Percentiles rank a stretch among this genome's conserved stretches.
These are phyloP conservation scores for Metalampra italica DNA, from an alignment of 2,888 invertebrate species.

Conservation along the genomic window DNA sequence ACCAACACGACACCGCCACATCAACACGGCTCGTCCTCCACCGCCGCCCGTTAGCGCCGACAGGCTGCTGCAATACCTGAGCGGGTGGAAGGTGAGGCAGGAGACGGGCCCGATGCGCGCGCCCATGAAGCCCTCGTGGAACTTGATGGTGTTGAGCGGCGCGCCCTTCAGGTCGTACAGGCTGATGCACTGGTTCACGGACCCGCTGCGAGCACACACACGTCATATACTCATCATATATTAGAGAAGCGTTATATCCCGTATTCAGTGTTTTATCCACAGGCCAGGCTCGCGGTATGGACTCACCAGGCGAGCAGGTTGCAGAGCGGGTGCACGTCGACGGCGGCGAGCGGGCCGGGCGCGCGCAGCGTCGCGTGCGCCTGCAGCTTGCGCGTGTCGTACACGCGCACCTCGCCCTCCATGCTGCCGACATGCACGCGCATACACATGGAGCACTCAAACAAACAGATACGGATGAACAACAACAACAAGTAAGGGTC, in stretches of 20 bases:
- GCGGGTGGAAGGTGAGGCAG: constrained; percentile 93
- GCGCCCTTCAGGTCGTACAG: constrained; percentile 86
- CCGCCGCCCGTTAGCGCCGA: too few relatives aligned
- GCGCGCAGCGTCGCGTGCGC: constrained; percentile 81
- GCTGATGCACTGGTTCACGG: constrained; percentile 87
- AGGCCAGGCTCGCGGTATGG: too few relatives aligned
- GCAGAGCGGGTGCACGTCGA: constrained; percentile 89
- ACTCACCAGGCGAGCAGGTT: constrained; percentile 69
- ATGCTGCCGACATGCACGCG: constrained; percentile 57
- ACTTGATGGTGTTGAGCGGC: constrained; percentile 87
- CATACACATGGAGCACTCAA: background rate
- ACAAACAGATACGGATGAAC: too few relatives aligned
- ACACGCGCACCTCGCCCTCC: constrained; percentile 86
- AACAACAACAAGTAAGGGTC: too few relatives aligned
- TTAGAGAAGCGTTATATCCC: too few relatives aligned
- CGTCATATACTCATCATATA: background rate
- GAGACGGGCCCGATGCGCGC: constrained; percentile 92
- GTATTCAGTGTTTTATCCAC: too few relatives aligned
- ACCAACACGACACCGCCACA: background rate
- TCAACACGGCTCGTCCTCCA: background rate
- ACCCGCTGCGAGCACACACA: constrained; percentile 78
- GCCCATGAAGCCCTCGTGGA: constrained; percentile 92
- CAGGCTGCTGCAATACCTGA: constrained; percentile 46
- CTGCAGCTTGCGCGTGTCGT: constrained; percentile 82
- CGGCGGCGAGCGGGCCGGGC: constrained; percentile 87